Evolutionary conservation across 1,140 invertebrate species (phyloP).

Genomic region (Saxidomus purpurata): DNA sequence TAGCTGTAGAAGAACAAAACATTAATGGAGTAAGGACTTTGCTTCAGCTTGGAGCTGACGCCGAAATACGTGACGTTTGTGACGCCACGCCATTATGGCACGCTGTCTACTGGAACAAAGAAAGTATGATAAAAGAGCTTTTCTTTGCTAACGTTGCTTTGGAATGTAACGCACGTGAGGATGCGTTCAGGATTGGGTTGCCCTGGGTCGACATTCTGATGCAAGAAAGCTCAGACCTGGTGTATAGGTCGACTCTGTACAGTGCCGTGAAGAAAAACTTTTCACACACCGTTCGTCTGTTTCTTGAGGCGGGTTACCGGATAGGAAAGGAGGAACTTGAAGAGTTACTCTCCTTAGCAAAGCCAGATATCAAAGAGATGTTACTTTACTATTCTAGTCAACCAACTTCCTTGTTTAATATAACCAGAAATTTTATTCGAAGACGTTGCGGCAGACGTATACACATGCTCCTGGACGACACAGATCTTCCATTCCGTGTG

Average conservation of each 20-base stretch:
- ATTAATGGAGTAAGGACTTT: conserved; percentile 42
- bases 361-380: conserved; percentile 20
- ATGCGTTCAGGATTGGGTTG: conserved; percentile 52
- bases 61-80: conserved; percentile 40
- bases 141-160: conserved; percentile 56
- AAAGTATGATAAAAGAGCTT: conserved; percentile 65
- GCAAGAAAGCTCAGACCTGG: background rate
- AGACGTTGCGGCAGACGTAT: conserved; percentile 16
- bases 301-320: conserved; percentile 52
- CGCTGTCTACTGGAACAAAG: conserved; percentile 63
- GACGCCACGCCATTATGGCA: conserved; percentile 63
- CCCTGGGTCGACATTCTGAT: conserved; percentile 9
- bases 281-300: background rate
- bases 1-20: conserved; percentile 63
- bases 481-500: conserved; percentile 43
- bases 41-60: conserved; percentile 60
- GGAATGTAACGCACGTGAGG: conserved; percentile 47
- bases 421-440: conserved; percentile 39
- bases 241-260: conserved; percentile 35
- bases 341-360: conserved; percentile 47
- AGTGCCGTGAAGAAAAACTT: conserved; percentile 55
- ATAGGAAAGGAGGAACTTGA: conserved; percentile 31
- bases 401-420: conserved; percentile 26
- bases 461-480: conserved; percentile 32
- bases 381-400: conserved; percentile 43